Base-by-base conservation (phyloP, 1,140 invertebrate species). In the Oryzaephilus surinamensis region DNA sequence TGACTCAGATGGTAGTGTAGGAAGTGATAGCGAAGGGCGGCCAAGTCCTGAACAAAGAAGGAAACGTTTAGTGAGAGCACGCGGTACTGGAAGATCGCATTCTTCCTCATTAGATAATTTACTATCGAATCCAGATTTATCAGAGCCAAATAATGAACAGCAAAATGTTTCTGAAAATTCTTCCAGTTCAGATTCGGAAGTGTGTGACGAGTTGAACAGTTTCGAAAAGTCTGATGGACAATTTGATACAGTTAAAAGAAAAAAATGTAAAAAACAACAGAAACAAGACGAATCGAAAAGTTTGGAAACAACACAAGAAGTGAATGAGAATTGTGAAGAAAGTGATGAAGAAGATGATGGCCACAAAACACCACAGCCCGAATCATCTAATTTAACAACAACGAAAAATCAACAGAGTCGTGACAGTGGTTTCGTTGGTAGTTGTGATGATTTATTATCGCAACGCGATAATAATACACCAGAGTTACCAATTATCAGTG, bases 351-450 rank as follows among this genome's bases (percentile, higher is more conserved):
- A 71, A 1, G 74, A 77, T 6, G 67, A 73, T 24, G 66, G 74
- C 23, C 64, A 72, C 24, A 69, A 71, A 48, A 73, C 74, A n/a
- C 73, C 77, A 2, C 68, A 79, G 45, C 73, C 74, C 0, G 74
- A 77, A 45, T 63, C 63, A 21, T 61, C 69, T 31, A 69, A 70
- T 53, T 57, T 72, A 18, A 66, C 65, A 30, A 67, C 67, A 55
- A 67, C 63, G 27, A 71, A 69, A 38, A 81, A 83, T 55, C 81
- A 86, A 53, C 83, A 85, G 38, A 87, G 82, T 51, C 66, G 85
- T 36, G 85, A 90, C 58, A 88, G 84, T 46, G 85, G 85, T 3
- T 90, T 90, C 50, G 77, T 89, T 21, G 86, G 85, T 3, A 90
- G 84, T 54, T 88, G 84, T 52, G 86, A 90, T 54, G 85, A 90